Base-by-base conservation (phyloP, 2,888 invertebrate species). In the Cenopis cana region DNA sequence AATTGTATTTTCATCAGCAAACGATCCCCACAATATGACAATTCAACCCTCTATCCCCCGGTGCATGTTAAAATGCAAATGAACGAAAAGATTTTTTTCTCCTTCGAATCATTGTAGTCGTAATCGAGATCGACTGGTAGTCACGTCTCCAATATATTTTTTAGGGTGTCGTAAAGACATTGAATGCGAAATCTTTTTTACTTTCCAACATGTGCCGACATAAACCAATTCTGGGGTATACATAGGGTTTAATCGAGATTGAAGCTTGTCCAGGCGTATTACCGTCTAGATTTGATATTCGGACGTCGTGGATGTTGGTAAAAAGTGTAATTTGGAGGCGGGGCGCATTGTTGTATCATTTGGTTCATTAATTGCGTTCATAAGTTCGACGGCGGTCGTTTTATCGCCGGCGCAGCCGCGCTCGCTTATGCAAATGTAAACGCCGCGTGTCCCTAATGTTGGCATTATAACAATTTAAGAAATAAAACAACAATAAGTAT, bases 61-160 rank as follows among this genome's bases (percentile, higher is more conserved):
- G 87, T 85, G 88, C 88, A 89, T 91, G 91, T 93, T 93, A 92
- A 93, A 91, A 93, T 93, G 91, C 90, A 92, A 93, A 93, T 92
- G 83, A 82, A 86, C 85, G 76, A 78, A 78, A 74, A 79, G 77
- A 62, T 78, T 75, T 77, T 79, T 81, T 87, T 86, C 85, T 87
- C 82, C 77, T 78, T 75, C 78, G 78, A 85, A 88, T 87, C 85
- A 86, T 86, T 85, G 79, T 82, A 82, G 75, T 78, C 82, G 82
- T 84, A 87, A 88, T 85, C 84, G 83, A 81, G 81, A 83, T 81
- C 82, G 85, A 83, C 85, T 74, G 74, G 82, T 87, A 87, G 89
- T 88, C 89, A 89, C 89, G 89, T 89, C 78, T 84, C 79, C 84
- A 87, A 88, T 89, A 90, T 89, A 89, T 89, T 82, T 88, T 79